These are phyloP conservation scores for Cinara cedri DNA, from an alignment of 2,888 invertebrate species.

Conservation along the genomic window DNA sequence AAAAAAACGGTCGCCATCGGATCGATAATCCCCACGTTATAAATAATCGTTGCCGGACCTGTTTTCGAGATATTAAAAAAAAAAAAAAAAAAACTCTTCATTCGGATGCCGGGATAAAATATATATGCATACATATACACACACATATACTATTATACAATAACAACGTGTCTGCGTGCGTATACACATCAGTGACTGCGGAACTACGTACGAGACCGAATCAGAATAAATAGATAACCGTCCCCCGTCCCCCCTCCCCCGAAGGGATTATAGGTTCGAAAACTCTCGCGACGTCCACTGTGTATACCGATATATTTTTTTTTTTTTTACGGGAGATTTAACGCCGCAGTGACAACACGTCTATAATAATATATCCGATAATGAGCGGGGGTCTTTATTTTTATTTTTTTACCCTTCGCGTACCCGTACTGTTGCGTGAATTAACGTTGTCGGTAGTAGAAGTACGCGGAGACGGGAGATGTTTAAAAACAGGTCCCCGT, in stretches of 20 bases:
- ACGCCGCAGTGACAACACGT: slow-evolving; percentile 18
- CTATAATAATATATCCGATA: slow-evolving; percentile 23
- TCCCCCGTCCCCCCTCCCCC: too few relatives aligned
- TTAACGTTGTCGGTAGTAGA: slow-evolving; percentile 11
- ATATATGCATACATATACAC: neutral
- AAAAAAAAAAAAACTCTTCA: slow-evolving; percentile 27
- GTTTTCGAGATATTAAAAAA: slow-evolving; percentile 31
- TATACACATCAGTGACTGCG: slow-evolving; percentile 9
- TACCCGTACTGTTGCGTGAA: slow-evolving; percentile 48
- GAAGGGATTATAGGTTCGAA: slow-evolving; percentile 37
- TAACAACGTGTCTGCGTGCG: too few relatives aligned
- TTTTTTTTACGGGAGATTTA: too few relatives aligned
- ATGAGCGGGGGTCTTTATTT: slow-evolving; percentile 30
- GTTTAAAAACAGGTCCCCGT: slow-evolving; percentile 44
- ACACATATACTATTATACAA: too few relatives aligned
- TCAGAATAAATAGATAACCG: slow-evolving; percentile 52
- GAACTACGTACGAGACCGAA: slow-evolving; percentile 34
- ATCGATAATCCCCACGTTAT: slow-evolving; percentile 35
- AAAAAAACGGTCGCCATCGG: slow-evolving; percentile 14
- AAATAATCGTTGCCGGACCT: slow-evolving; percentile 47
- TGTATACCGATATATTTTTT: too few relatives aligned
- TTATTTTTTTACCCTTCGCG: neutral
- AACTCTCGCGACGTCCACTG: neutral
- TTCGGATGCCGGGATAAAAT: neutral
- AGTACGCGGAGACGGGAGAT: neutral